Conservation (phyloP, 2,888 invertebrate species). For the Tribolium freemani region DNA sequence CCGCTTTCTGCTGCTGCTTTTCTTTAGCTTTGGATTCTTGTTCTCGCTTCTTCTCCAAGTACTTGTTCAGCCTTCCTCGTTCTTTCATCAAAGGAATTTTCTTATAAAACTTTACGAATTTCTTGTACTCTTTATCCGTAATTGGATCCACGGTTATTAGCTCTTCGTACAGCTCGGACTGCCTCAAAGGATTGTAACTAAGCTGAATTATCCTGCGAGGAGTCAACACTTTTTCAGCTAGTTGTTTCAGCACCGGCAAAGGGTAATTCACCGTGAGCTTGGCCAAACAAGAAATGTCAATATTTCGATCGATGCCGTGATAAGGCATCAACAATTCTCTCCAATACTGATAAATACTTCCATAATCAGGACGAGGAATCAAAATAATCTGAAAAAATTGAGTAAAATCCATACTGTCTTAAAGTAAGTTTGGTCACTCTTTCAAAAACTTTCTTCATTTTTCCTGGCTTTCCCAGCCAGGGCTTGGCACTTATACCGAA, state of each 20-base stretch:
- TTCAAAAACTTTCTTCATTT: slow-evolving; percentile 73
- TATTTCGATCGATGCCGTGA: slow-evolving; percentile 72
- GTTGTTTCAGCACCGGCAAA: slow-evolving; percentile 68
- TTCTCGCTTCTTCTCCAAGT: slow-evolving; percentile 52
- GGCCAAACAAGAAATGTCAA: slow-evolving; percentile 73
- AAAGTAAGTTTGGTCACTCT: slow-evolving; percentile 62
- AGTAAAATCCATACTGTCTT: slow-evolving; percentile 3
- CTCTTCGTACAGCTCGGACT: slow-evolving; percentile 70
- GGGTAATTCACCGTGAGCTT: slow-evolving; percentile 72
- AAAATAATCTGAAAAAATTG: slow-evolving; percentile 58
- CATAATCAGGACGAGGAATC: slow-evolving; percentile 72
- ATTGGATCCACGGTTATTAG: slow-evolving; percentile 66
- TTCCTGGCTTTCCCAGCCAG: slow-evolving; percentile 71
- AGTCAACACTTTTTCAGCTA: slow-evolving; percentile 67
- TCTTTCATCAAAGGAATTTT: slow-evolving; percentile 62
- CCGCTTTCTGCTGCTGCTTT: slow-evolving; percentile 48
- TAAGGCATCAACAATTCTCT: slow-evolving; percentile 73
- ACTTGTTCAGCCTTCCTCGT: slow-evolving; percentile 61
- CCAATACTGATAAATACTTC: slow-evolving; percentile 72
- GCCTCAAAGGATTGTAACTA: slow-evolving; percentile 70
- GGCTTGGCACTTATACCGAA: slow-evolving; percentile 80
- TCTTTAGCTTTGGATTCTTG: slow-evolving; percentile 57
- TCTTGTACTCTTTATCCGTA: slow-evolving; percentile 68
- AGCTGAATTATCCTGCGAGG: slow-evolving; percentile 71
- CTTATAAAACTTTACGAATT: slow-evolving; percentile 70